Conservation (phyloP, 2,888 invertebrate species). For the Augochlorella aurata region DNA sequence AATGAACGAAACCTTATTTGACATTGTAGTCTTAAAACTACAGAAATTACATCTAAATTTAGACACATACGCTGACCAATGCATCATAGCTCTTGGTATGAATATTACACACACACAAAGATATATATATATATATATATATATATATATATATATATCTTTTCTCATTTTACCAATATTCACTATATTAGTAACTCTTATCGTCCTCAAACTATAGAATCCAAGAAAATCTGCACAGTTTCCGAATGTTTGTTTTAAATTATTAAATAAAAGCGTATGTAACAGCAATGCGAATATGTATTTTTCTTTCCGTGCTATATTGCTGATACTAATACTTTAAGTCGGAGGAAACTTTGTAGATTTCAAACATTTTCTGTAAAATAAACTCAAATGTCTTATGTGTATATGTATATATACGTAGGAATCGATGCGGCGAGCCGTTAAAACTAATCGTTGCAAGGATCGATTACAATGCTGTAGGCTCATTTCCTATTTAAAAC, state of each 20-base stretch:
- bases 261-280: slow-evolving; percentile 56
- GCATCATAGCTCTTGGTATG: slow-evolving; percentile 77
- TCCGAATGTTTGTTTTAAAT: slow-evolving; percentile 53
- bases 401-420: slow-evolving; percentile 47
- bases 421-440: not conserved
- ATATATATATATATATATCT: slow-evolving; percentile 56
- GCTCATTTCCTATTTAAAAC: too few relatives aligned
- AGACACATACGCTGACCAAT: slow-evolving; percentile 81
- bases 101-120: slow-evolving; percentile 62
- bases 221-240: slow-evolving; percentile 71
- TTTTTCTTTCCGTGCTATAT: slow-evolving; percentile 46
- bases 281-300: slow-evolving; percentile 47
- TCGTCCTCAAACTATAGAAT: slow-evolving; percentile 69
- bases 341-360: slow-evolving; percentile 66
- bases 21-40: slow-evolving; percentile 75
- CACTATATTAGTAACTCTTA: slow-evolving; percentile 66
- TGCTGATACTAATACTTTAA: slow-evolving; percentile 69
- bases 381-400: slow-evolving; percentile 33
- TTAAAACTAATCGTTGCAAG: too few relatives aligned
- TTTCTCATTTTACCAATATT: slow-evolving; percentile 72
- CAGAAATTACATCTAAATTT: slow-evolving; percentile 80
- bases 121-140: too few relatives aligned
- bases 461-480: too few relatives aligned
- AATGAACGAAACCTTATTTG: slow-evolving; percentile 51
- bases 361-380: slow-evolving; percentile 47